These are phyloP conservation scores for Zeuzera pyrina DNA, from an alignment of 2,888 invertebrate genomes.

Conservation along the genomic window DNA sequence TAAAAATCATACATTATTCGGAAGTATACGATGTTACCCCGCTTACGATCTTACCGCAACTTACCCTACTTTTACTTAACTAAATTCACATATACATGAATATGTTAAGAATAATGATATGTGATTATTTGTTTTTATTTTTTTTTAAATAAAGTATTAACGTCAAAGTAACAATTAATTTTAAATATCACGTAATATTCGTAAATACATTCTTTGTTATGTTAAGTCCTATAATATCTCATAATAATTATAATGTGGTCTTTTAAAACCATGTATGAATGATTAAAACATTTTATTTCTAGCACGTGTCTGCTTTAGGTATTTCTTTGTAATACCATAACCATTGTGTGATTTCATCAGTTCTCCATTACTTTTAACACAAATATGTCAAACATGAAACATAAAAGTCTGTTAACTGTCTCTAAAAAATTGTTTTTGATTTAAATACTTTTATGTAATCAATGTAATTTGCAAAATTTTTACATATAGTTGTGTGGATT, in stretches of 20 bases:
- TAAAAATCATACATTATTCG: too few species aligned
- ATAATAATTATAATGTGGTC: slow-evolving; percentile 40
- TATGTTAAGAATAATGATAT: slow-evolving; percentile 64
- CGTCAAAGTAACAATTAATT: slow-evolving; percentile 55
- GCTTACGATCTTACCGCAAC: too few species aligned
- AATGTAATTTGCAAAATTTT: too few species aligned
- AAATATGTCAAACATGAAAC: too few species aligned
- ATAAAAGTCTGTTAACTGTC: too few species aligned
- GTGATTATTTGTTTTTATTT: slow-evolving; percentile 55
- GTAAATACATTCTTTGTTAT: slow-evolving; percentile 49
- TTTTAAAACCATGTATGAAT: slow-evolving; percentile 36
- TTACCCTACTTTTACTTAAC: slow-evolving; percentile 14
- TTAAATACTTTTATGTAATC: too few species aligned
- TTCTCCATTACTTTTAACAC: too few species aligned
- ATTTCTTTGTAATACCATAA: too few species aligned
- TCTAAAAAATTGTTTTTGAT: too few species aligned
- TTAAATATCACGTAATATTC: slow-evolving; percentile 70
- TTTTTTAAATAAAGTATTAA: slow-evolving; percentile 37
- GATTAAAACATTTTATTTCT: slow-evolving; percentile 29
- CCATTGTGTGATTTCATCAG: too few species aligned
- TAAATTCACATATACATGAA: slow-evolving; percentile 22
- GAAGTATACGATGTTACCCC: too few species aligned
- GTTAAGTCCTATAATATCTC: slow-evolving; percentile 1
- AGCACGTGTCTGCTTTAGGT: slow-evolving; percentile 41
- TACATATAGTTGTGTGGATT: too few species aligned